Evolutionary conservation across 2,113 vertebrate genomes (phyloP), one percentile per base, ranked within the genome.

Genomic region (Forbesichthys papilliferus): DNA sequence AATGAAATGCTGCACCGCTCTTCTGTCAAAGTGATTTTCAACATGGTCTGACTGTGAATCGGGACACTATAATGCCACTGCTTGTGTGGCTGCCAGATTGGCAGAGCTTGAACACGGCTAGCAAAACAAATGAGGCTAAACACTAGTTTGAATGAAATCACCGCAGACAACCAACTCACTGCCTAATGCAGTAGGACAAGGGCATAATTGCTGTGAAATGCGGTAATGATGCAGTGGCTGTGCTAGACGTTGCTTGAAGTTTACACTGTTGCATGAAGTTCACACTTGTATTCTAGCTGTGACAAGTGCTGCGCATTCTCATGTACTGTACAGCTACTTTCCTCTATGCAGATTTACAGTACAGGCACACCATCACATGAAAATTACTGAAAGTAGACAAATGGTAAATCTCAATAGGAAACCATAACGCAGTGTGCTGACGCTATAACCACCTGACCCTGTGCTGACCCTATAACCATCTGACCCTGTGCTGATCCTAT

Each of bases 21-120:
- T 56, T 62, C 51, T 82, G 85, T 88, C 86, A 76, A 69, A 71
- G 80, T 68, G 77, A 89, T 89, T 90, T 90, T 75, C 71, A 80
- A 83, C 79, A 77, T 65, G 33, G 61, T 46, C 69, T 84, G 61
- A 78, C 73, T 69, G 72, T 79, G 78, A 75, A 83, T 68, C 61
- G 64, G 74, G 70, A 64, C 70, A 68, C 60, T 63, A 61, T 83
- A 69, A 65, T 80, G 69, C 65, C 54, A 20, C 8, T 58, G 61
- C 6, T 56, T 71, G 64, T 73, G 53, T 69, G 57, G 79, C 66
- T 59, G 75, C 78, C 78, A 69, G 73, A 68, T 57, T 59, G 61
- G 80, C 82, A 86, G 81, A 85, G 78, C 72, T 62, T 80, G 59
- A 53, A 64, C 63, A 70, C 74, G 46, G 55, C 67, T 69, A 75